Conservation (phyloP, 2,888 invertebrate species). For the Sesia apiformis region DNA sequence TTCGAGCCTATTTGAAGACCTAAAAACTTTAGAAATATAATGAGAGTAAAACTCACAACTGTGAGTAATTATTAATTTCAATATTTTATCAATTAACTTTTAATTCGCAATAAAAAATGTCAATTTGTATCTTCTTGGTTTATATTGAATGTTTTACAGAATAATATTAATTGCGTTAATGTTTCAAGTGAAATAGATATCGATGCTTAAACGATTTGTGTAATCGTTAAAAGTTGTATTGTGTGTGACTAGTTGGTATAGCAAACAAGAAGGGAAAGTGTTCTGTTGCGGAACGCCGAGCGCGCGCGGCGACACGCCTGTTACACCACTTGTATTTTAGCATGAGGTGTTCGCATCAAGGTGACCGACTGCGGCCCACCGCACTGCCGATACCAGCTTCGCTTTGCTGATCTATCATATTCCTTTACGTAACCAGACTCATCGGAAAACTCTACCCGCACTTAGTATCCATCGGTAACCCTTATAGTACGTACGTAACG, state of each 20-base stretch:
- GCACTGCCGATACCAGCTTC: not conserved
- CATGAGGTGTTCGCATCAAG: constrained; percentile 16
- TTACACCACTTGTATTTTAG: constrained; percentile 30
- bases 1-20: no score
- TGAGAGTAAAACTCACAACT: no score
- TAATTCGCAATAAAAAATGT: no score
- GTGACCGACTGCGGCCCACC: not conserved
- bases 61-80: no score
- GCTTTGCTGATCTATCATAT: not conserved
- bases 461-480: constrained; percentile 16
- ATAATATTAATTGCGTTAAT: no score
- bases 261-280: constrained; percentile 12
- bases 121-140: no score
- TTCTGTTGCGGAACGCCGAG: constrained; percentile 30
- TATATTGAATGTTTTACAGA: no score
- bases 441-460: constrained; percentile 23
- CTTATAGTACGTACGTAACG: constrained; percentile 32
- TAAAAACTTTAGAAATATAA: no score
- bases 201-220: no score
- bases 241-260: not conserved
- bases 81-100: no score
- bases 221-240: no score
- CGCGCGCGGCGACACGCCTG: constrained; percentile 21
- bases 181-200: no score
- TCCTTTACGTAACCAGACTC: constrained; percentile 25